Percentiles rank a stretch among this genome's conserved stretches.
Conservation (phyloP, 2,797 vertebrate species). For the Lepidocolaptes lacrymiger region DNA sequence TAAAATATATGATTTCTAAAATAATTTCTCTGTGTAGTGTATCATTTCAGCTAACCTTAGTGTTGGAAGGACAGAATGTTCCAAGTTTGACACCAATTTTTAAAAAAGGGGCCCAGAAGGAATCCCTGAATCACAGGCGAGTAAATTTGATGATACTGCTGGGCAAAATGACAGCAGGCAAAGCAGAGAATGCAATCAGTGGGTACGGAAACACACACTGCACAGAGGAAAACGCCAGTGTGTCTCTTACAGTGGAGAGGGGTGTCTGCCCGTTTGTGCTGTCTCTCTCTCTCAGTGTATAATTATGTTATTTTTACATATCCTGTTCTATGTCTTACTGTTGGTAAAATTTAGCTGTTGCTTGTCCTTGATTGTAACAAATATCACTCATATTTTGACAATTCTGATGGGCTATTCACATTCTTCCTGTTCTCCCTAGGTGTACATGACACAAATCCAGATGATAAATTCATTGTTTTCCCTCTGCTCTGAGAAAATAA, state of each 20-base stretch:
- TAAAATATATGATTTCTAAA: background rate
- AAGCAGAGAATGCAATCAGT: background rate
- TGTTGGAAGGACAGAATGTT: background rate
- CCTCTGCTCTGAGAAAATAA: background rate
- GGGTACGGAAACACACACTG: background rate
- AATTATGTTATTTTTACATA: background rate
- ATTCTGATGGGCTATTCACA: background rate
- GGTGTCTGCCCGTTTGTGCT: background rate
- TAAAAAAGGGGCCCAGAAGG: background rate
- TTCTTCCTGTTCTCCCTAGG: background rate
- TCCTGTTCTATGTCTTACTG: background rate
- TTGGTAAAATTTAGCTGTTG: background rate
- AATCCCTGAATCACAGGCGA: background rate
- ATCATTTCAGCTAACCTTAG: background rate
- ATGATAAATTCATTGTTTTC: background rate
- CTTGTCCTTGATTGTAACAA: background rate
- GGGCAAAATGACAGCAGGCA: background rate
- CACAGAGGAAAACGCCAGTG: fast-evolving
- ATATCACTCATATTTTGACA: background rate
- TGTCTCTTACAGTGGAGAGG: background rate
- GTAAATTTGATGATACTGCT: background rate
- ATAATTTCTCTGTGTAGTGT: background rate
- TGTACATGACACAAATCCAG: background rate
- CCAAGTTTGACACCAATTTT: background rate
- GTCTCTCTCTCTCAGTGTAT: background rate